Conservation (phyloP, 2,797 vertebrate genomes). For the Agapornis canus region DNA sequence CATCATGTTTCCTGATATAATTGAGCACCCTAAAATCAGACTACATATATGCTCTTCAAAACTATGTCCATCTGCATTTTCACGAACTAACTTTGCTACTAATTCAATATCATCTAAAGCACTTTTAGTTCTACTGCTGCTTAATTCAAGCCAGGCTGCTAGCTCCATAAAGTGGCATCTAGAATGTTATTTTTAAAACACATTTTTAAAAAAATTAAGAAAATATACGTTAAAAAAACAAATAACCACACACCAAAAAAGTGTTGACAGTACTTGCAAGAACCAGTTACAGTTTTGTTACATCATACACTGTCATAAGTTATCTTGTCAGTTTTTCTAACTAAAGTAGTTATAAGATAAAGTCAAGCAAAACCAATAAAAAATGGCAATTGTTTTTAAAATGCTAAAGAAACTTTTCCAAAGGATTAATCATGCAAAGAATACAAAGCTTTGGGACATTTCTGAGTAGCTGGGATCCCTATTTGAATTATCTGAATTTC, state of each 20-base stretch:
- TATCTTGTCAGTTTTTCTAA: background rate
- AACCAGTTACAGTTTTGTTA: background rate
- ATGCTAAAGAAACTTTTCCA: background rate
- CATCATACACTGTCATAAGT: background rate
- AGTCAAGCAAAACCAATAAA: background rate
- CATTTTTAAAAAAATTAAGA: background rate
- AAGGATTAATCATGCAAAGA: background rate
- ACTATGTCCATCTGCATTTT: background rate
- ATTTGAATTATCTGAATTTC: background rate
- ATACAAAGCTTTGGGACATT: background rate
- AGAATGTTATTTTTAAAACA: background rate
- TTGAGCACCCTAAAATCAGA: background rate
- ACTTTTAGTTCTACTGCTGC: background rate
- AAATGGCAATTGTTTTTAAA: background rate
- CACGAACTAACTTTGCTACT: accelerated
- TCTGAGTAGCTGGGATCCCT: background rate
- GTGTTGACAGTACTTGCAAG: background rate
- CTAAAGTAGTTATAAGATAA: background rate
- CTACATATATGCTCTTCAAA: background rate
- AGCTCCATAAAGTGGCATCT: background rate
- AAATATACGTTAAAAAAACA: no score
- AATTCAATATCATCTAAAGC: background rate
- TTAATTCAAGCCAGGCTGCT: background rate
- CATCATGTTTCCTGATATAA: background rate
- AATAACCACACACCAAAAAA: background rate